phyloP scores from a whole-genome alignment of 1,140 invertebrate species.

The Antheraea pernyi region DNA sequence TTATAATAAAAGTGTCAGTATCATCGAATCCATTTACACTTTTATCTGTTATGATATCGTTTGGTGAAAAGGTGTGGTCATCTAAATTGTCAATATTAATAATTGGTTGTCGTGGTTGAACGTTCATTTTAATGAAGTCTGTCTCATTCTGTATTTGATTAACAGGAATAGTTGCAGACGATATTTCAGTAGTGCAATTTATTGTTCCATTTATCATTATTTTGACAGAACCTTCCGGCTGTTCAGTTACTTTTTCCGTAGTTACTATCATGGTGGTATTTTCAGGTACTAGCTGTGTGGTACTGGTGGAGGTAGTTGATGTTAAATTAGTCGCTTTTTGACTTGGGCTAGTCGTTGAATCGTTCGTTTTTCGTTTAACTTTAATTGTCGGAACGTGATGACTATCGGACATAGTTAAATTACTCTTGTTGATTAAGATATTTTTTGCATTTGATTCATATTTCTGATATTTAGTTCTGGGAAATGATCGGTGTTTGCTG shows the following conservation, averaged over 20 bases:
- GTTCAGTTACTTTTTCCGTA: conserved; percentile 37
- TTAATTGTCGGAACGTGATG: conserved; percentile 40
- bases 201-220: conserved; percentile 69
- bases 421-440: conserved; percentile 34
- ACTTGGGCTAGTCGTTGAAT: conserved; percentile 17
- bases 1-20: conserved; percentile 60
- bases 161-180: conserved; percentile 52
- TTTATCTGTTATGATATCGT: conserved; percentile 67
- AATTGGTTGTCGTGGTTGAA: conserved; percentile 48
- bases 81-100: conserved; percentile 42
- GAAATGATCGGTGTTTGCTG: conserved; percentile 55
- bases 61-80: conserved; percentile 53
- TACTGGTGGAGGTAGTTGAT: conserved; percentile 13
- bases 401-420: conserved; percentile 31
- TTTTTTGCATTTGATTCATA: conserved; percentile 44
- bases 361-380: conserved; percentile 53
- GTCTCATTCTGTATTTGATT: conserved; percentile 47
- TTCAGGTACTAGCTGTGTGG: conserved; percentile 21
- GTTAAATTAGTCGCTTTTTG: conserved; percentile 21
- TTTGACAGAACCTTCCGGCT: conserved; percentile 55
- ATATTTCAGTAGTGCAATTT: conserved; percentile 66
- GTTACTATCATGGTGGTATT: conserved; percentile 21
- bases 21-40: conserved; percentile 53
- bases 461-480: conserved; percentile 42
- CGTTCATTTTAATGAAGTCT: conserved; percentile 41